These are phyloP conservation scores for Nineta flava DNA, from an alignment of 2,888 invertebrate species.

Conservation along the genomic window DNA sequence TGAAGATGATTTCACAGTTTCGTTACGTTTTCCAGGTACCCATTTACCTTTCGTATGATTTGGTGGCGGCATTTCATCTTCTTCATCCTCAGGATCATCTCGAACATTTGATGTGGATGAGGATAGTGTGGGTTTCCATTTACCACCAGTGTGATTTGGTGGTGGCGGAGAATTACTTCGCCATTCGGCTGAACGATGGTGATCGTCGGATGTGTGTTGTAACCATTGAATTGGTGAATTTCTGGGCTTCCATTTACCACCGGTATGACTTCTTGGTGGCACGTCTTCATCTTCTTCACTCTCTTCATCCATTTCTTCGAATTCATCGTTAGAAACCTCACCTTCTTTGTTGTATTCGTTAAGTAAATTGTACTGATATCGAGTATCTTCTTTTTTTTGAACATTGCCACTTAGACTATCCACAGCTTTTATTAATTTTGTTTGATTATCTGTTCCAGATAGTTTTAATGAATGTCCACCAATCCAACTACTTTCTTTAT, in stretches of 20 bases:
- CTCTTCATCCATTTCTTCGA: constrained; percentile 27
- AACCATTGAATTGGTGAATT: constrained; percentile 24
- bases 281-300: constrained; percentile 27
- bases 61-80: constrained; percentile 39
- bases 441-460: constrained; percentile 37
- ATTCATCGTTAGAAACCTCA: constrained; percentile 26
- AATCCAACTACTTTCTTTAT: constrained; percentile 28
- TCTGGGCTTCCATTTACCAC: constrained; percentile 62
- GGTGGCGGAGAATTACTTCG: constrained; percentile 35
- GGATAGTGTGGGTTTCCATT: constrained; percentile 44
- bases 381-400: constrained; percentile 34
- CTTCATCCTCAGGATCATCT: constrained; percentile 26
- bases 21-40: constrained; percentile 41
- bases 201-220: constrained; percentile 12
- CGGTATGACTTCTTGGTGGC: constrained; percentile 40
- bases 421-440: constrained; percentile 46
- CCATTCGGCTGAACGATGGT: constrained; percentile 30
- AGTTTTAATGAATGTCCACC: constrained; percentile 40
- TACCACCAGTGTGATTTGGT: constrained; percentile 41
- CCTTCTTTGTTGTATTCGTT: constrained; percentile 17
- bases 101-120: constrained; percentile 1
- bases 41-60: constrained; percentile 67
- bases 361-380: constrained; percentile 15
- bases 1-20: constrained; percentile 6
- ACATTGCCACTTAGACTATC: constrained; percentile 40